These are phyloP conservation scores for Pterocles orientalis DNA, from an alignment of 2,113 vertebrate species.

Conservation along the genomic window DNA sequence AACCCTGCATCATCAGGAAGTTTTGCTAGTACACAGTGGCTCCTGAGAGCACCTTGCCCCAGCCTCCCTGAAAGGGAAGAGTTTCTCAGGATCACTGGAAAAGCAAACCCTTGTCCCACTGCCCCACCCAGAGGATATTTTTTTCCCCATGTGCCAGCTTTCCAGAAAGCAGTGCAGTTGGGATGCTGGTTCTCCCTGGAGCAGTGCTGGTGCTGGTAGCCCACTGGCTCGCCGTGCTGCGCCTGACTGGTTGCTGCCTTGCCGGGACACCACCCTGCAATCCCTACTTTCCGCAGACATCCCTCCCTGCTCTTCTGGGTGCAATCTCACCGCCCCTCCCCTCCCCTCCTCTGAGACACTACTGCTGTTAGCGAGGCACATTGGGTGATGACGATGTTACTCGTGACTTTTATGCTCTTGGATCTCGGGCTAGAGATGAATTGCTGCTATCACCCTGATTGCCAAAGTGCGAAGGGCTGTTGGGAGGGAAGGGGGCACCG, in stretches of 20 bases:
- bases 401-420: not conserved
- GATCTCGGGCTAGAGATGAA: not conserved
- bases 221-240: rapidly evolving
- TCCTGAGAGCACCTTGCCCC: not conserved
- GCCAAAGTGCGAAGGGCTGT: not conserved
- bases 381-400: not conserved
- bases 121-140: not conserved
- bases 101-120: not conserved
- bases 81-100: not conserved
- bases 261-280: rapidly evolving
- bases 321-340: rapidly evolving
- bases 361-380: rapidly evolving
- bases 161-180: not conserved
- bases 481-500: rapidly evolving
- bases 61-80: not conserved
- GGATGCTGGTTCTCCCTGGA: not conserved
- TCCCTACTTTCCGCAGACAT: not conserved
- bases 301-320: rapidly evolving
- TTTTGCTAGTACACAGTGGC: not conserved
- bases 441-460: not conserved
- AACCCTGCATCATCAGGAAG: not conserved
- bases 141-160: rapidly evolving
- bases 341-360: not conserved
- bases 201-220: not conserved
- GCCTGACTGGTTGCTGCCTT: rapidly evolving